Evolutionary conservation across 2,797 vertebrate genomes (phyloP), one percentile per base, ranked within the genome.

Genomic region (Parambassis ranga): DNA sequence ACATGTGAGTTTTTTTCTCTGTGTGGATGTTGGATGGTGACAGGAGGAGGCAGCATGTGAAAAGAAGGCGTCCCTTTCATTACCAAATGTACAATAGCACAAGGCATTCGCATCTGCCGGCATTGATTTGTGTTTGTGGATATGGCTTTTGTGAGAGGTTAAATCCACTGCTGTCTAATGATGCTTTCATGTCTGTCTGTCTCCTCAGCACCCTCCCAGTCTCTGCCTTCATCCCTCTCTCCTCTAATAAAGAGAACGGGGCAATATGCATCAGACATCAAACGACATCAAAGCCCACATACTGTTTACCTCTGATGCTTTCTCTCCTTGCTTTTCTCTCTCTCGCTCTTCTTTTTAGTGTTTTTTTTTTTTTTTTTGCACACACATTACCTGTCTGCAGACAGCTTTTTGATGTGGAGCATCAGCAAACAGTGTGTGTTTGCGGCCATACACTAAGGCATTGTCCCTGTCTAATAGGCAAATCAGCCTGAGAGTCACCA

Each of bases 201-300:
- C 67, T 75, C 62, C 83, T 82, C 61, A 75, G 84, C 65, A 79
- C 62, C 13, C 24, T 59, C 38, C 13, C 35, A 37, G 59, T 47
- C 57, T 52, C 26, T 66, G 65, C 65, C 69, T 59, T 59, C 55
- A 28, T 75, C 66, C 41, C 33, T 49, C 47, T 59, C 65, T 65
- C 24, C 10, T 63, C 67, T 84, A 74, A 79, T 84, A 57, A 83
- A 85, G 60, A 71, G 73, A 79, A 69, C 22, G 48, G 55, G 14
- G 42, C 71, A 64, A 82, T 65, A 73, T 75, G 70, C 77, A 71
- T 77, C 76, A 67, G 75, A 86, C 87, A 90, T 90, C 86, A 90
- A 87, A 89, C 72, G 2, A 83, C 83, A 88, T 90, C 85, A 89
- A 88, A 90, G 83, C 67, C 50, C 53, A 10, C 62, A 18, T 20